A percentile compares a stretch with the other conserved stretches of the same genome.
Evolutionary conservation across 2,113 vertebrate species (phyloP).

Genomic region (Pseudorectes ferrugineus): DNA sequence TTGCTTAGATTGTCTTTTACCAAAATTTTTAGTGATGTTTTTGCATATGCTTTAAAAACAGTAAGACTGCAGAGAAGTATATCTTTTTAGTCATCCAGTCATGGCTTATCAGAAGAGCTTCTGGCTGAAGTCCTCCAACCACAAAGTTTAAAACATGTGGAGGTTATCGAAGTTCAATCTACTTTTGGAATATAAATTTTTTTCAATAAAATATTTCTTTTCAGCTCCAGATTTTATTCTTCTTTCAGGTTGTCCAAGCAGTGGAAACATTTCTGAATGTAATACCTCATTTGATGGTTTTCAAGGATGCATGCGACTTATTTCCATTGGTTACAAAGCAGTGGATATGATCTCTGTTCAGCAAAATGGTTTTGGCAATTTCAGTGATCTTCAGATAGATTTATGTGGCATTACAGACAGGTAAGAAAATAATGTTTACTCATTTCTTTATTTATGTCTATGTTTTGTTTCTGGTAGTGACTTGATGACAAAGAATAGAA

Average conservation of each 20-base stretch:
- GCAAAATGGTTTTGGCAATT: slow-evolving; percentile 84
- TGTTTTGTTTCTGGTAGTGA: neutral
- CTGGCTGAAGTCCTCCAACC: neutral
- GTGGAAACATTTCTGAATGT: slow-evolving; percentile 69
- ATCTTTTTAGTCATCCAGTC: neutral
- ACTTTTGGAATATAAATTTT: neutral
- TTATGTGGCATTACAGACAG: slow-evolving; percentile 92
- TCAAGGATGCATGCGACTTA: slow-evolving; percentile 88
- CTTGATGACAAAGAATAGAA: neutral
- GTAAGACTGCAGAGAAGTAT: neutral
- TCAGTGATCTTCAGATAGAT: slow-evolving; percentile 90
- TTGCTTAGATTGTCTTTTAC: neutral
- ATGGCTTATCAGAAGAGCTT: neutral
- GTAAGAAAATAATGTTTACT: slow-evolving; percentile 62
- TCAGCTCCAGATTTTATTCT: neutral
- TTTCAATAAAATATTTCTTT: neutral
- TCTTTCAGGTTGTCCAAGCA: slow-evolving; percentile 82
- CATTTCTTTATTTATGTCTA: neutral
- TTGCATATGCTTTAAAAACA: neutral
- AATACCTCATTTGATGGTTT: slow-evolving; percentile 78
- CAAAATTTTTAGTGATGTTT: neutral
- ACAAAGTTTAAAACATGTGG: neutral
- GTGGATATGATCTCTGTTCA: slow-evolving; percentile 89
- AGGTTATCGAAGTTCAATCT: neutral
- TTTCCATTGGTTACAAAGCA: slow-evolving; percentile 73